Percentiles rank a stretch among this genome's conserved stretches.
Conservation (phyloP, 2,888 invertebrate genomes). For the Ferrisia virgata region DNA sequence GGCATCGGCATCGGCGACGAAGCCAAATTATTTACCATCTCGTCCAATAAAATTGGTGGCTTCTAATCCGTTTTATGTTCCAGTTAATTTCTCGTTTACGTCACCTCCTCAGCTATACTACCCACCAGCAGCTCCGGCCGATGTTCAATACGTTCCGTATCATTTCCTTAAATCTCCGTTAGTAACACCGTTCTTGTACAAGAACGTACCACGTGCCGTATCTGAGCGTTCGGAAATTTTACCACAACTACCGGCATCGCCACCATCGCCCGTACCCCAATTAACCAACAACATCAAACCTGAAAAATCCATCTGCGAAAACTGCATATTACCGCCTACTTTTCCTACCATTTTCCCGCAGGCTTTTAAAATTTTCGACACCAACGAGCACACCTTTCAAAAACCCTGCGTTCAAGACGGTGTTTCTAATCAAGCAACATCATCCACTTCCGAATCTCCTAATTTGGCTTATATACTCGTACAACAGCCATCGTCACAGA, state of each 20-base stretch:
- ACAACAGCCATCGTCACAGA: background rate
- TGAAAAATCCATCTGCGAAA: background rate
- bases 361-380: background rate
- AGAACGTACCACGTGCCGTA: background rate
- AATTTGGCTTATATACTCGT: slow-evolving; percentile 7
- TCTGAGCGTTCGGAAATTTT: slow-evolving; percentile 10
- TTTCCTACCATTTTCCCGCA: background rate
- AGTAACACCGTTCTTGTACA: background rate
- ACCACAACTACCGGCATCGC: background rate
- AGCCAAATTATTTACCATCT: background rate
- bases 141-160: slow-evolving; percentile 33
- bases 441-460: background rate
- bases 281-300: background rate
- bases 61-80: background rate
- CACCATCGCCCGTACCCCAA: too few relatives aligned
- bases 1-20: too few relatives aligned
- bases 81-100: background rate
- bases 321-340: background rate
- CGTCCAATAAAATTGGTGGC: slow-evolving; percentile 14
- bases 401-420: background rate
- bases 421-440: background rate
- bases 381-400: background rate
- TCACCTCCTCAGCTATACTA: slow-evolving; percentile 16
- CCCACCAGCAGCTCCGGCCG: background rate
- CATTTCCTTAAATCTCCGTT: background rate